Evolutionary conservation across 2,797 vertebrate genomes (phyloP).

Genomic region (Enteromius mattozi): DNA sequence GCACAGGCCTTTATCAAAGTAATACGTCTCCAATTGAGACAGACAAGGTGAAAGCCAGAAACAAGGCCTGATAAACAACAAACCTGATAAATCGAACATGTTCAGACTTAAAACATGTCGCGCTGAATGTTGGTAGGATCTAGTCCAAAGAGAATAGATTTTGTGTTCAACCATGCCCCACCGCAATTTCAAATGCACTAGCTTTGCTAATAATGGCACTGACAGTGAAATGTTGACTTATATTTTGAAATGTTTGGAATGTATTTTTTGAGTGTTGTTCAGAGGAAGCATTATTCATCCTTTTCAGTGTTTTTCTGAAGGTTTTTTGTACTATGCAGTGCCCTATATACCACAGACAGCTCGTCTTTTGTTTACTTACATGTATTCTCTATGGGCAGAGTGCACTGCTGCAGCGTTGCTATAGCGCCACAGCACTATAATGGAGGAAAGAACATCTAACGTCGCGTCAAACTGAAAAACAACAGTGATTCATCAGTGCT

Average conservation of each 20-base stretch:
- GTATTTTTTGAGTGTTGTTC: not conserved
- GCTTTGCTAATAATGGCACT: not conserved
- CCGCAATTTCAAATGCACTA: not conserved
- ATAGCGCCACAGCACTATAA: slow-evolving; percentile 97
- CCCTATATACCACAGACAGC: slow-evolving; percentile 17
- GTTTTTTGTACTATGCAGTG: slow-evolving; percentile 3
- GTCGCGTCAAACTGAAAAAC: slow-evolving; percentile 90
- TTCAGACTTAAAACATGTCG: not conserved
- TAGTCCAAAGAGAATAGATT: not conserved
- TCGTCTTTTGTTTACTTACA: slow-evolving; percentile 82
- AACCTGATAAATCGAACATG: not conserved
- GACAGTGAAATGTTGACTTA: not conserved
- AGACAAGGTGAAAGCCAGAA: slow-evolving; percentile 12
- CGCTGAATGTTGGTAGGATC: not conserved
- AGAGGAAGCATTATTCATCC: not conserved
- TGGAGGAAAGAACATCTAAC: slow-evolving; percentile 93
- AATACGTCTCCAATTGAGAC: not conserved
- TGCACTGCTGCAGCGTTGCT: slow-evolving; percentile 96
- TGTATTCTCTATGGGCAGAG: slow-evolving; percentile 95
- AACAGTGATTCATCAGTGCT: slow-evolving; percentile 22
- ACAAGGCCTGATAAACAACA: not conserved
- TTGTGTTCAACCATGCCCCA: not conserved
- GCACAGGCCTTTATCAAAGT: slow-evolving; percentile 15
- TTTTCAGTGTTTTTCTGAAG: slow-evolving; percentile 1
- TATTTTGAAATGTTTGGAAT: not conserved